These are phyloP conservation scores for Aphelenchoides avenae DNA, from an alignment of 1,140 invertebrate genomes.

Conservation along the genomic window DNA sequence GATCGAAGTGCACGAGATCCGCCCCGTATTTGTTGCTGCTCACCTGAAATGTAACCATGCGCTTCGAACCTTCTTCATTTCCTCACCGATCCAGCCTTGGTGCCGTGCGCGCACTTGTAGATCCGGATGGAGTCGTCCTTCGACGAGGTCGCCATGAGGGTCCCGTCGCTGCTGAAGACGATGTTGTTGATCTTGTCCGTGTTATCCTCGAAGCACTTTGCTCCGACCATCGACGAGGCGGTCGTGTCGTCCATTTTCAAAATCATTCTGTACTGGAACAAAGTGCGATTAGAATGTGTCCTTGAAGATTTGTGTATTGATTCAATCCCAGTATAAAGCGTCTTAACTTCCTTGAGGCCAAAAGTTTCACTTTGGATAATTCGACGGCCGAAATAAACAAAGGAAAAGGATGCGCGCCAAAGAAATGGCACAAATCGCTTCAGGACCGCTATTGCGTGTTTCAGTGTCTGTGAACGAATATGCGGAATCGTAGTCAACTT, in stretches of 20 bases:
- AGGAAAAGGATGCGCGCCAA: too few species aligned
- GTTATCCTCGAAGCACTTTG: slow-evolving; percentile 32
- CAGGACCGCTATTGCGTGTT: too few species aligned
- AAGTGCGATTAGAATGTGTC: too few species aligned
- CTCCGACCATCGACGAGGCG: slow-evolving; percentile 30
- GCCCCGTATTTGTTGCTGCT: slow-evolving; percentile 99
- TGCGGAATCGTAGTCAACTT: too few species aligned
- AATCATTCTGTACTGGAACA: too few species aligned
- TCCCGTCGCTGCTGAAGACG: slow-evolving; percentile 20
- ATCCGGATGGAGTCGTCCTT: slow-evolving; percentile 99
- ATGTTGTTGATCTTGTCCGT: slow-evolving; percentile 26
- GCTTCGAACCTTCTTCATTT: slow-evolving; percentile 69
- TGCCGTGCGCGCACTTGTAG: slow-evolving; percentile 97
- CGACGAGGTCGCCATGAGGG: slow-evolving; percentile 84
- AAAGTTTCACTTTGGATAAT: too few species aligned
- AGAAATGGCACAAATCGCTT: too few species aligned
- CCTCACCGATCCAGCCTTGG: slow-evolving; percentile 62
- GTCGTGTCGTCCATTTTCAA: slow-evolving; percentile 22
- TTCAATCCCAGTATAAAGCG: too few species aligned
- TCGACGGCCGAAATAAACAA: too few species aligned
- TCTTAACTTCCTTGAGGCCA: too few species aligned
- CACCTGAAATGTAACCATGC: slow-evolving; percentile 68
- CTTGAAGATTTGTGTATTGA: too few species aligned
- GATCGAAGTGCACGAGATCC: slow-evolving; percentile 94
- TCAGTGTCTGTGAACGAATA: too few species aligned